These are phyloP conservation scores for Drosophila arizonae DNA, from an alignment of 1,140 invertebrate species.

Conservation along the genomic window DNA sequence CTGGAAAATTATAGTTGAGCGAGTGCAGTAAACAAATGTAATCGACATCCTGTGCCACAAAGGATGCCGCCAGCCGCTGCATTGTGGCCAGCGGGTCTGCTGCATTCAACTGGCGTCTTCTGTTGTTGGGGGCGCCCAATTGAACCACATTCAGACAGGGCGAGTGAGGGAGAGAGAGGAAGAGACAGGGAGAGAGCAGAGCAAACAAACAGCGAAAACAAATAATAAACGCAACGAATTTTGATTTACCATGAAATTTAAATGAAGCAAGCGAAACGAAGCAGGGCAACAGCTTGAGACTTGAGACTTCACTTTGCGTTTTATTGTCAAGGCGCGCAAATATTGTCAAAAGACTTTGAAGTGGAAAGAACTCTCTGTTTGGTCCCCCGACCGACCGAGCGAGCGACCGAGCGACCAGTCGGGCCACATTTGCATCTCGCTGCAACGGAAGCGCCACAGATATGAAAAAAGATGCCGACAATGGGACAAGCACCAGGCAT, in stretches of 20 bases:
- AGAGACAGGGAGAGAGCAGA: slow-evolving; percentile 43
- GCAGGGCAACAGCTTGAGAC: slow-evolving; percentile 44
- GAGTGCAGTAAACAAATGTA: slow-evolving; percentile 79
- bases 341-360: slow-evolving; percentile 77
- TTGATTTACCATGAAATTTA: slow-evolving; percentile 80
- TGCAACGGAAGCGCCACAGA: slow-evolving; percentile 75
- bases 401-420: background rate
- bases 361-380: slow-evolving; percentile 8
- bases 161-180: slow-evolving; percentile 8
- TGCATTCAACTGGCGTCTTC: slow-evolving; percentile 11
- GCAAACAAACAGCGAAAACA: slow-evolving; percentile 53
- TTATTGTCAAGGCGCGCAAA: slow-evolving; percentile 79
- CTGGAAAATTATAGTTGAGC: slow-evolving; percentile 69
- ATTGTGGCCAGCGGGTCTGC: slow-evolving; percentile 19
- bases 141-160: slow-evolving; percentile 49
- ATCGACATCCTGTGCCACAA: slow-evolving; percentile 76
- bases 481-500: slow-evolving; percentile 26
- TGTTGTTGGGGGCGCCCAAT: slow-evolving; percentile 50
- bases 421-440: slow-evolving; percentile 65
- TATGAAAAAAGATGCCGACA: slow-evolving; percentile 74
- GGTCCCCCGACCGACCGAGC: background rate
- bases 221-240: slow-evolving; percentile 79
- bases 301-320: slow-evolving; percentile 73
- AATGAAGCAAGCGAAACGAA: slow-evolving; percentile 56
- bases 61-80: slow-evolving; percentile 65